These are phyloP conservation scores for Ochropleura plecta DNA, from an alignment of 2,888 invertebrate genomes.

Conservation along the genomic window DNA sequence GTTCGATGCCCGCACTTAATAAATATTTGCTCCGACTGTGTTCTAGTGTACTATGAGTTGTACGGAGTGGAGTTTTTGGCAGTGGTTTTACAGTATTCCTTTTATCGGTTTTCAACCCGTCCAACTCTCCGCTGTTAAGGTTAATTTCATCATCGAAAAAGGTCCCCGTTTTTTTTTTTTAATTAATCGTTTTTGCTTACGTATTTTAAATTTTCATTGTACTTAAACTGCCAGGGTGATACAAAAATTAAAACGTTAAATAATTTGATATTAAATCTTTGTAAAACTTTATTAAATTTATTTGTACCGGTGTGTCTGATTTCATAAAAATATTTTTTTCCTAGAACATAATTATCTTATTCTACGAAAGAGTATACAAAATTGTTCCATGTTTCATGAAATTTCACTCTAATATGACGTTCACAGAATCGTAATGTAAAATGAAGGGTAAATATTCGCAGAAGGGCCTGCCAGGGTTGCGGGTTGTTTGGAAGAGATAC, in stretches of 20 bases:
- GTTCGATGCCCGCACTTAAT: no score
- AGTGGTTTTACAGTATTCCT: conserved; percentile 30
- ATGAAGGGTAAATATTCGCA: neutral
- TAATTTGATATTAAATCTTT: conserved; percentile 1
- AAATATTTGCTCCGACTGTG: no score
- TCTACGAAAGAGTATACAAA: neutral
- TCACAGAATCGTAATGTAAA: neutral
- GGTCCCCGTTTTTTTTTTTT: conserved; percentile 64
- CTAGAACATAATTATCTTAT: neutral
- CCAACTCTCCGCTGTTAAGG: conserved; percentile 64
- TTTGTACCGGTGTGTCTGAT: neutral
- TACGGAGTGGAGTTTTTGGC: neutral
- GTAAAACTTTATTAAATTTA: neutral
- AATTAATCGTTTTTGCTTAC: conserved; percentile 57
- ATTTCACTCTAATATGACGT: neutral
- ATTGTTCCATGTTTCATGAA: neutral
- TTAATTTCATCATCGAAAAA: conserved; percentile 74
- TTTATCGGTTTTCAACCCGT: conserved; percentile 64
- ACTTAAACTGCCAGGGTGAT: conserved; percentile 43
- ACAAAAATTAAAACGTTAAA: conserved; percentile 21
- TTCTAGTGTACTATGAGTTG: neutral
- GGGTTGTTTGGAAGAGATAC: no score
- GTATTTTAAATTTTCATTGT: conserved; percentile 49
- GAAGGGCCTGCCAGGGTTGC: no score
- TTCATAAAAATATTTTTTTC: neutral